A percentile compares a stretch with the other conserved stretches of the same genome.
Evolutionary conservation across 2,113 vertebrate species (phyloP).

Genomic region (Pholis gunnellus): DNA sequence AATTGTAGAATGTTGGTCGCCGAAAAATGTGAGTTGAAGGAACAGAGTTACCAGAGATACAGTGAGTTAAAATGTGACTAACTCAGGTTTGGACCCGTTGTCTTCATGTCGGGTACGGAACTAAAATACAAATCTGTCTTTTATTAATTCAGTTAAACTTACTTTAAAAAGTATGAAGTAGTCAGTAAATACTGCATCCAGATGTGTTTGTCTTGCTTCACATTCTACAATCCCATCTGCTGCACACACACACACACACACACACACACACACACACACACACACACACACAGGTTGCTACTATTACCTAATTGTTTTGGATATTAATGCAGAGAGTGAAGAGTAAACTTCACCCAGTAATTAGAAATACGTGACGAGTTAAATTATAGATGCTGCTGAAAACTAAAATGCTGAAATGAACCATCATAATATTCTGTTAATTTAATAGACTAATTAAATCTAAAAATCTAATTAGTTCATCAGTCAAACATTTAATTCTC

Average conservation of each 20-base stretch:
- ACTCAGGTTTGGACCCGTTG: no score
- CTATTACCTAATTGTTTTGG: not conserved
- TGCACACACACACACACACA: not conserved
- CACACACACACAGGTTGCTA: not conserved
- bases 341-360: not conserved
- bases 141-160: not conserved
- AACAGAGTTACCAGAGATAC: no score
- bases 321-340: not conserved
- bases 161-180: not conserved
- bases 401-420: not conserved
- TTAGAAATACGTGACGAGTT: not conserved
- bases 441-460: no score
- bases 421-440: not conserved
- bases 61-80: not conserved
- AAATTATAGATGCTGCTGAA: not conserved
- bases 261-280: no score
- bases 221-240: not conserved
- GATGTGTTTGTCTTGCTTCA: not conserved
- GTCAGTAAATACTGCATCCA: not conserved
- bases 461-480: slow-evolving; percentile 4
- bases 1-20: no score
- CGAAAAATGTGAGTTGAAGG: no score
- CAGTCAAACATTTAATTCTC: slow-evolving; percentile 29
- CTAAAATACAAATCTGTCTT: no score
- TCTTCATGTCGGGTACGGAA: no score